Evolutionary conservation across 2,888 invertebrate genomes (phyloP).

Genomic region (Caenorhabditis sinica): DNA sequence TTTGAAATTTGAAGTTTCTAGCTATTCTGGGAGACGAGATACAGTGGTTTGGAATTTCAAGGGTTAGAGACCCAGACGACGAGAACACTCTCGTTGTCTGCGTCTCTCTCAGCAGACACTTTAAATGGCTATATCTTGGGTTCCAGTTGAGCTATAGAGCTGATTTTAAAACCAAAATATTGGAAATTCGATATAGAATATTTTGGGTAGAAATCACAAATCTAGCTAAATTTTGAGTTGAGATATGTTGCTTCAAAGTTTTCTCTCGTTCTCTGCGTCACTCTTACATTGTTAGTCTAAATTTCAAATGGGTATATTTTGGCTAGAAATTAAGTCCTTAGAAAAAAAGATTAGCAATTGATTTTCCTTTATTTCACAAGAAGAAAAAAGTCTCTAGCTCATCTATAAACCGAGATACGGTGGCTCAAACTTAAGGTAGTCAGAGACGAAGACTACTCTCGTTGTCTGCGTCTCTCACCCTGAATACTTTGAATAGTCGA

Average conservation of each 20-base stretch:
- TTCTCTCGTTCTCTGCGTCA: background rate
- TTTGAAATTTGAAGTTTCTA: too few relatives aligned
- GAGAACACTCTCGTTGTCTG: constrained; percentile 14
- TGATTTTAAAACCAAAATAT: background rate
- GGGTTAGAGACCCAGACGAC: too few relatives aligned
- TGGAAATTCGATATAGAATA: background rate
- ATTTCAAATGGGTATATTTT: too few relatives aligned
- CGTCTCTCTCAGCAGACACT: background rate
- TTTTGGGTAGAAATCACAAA: background rate
- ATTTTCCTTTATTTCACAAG: background rate
- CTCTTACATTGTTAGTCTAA: too few relatives aligned
- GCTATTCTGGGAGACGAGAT: too few relatives aligned
- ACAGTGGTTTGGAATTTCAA: background rate
- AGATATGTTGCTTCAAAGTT: background rate
- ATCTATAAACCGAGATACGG: background rate
- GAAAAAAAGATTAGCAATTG: too few relatives aligned
- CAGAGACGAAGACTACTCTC: background rate
- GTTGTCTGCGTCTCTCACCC: too few relatives aligned
- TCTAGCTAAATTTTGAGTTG: background rate
- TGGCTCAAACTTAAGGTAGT: background rate
- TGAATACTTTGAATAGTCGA: too few relatives aligned
- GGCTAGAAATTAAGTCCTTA: too few relatives aligned
- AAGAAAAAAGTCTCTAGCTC: background rate
- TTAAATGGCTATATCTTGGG: background rate
- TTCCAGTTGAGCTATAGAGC: background rate